A percentile compares a stretch with the other conserved stretches of the same genome.
phyloP scores from a whole-genome alignment of 2,113 vertebrate genomes.

The Syngnathoides biaculeatus region DNA sequence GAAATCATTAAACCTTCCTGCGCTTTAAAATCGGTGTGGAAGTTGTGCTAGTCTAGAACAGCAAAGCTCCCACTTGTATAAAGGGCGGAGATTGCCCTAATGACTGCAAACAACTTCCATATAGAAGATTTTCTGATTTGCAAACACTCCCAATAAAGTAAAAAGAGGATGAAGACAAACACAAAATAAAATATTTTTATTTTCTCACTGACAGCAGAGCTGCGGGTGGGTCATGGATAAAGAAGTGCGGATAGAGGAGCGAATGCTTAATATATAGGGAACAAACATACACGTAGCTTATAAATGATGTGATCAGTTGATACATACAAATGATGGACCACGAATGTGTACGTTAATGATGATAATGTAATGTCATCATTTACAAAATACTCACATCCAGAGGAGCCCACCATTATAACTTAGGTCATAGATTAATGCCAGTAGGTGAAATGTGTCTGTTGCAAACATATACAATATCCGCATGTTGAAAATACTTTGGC shows the following conservation, averaged over 20 bases:
- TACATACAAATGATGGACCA: constrained; percentile 22
- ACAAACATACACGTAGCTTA: constrained; percentile 17
- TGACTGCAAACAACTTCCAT: background rate
- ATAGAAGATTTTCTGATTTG: constrained; percentile 11
- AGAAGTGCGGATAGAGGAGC: background rate
- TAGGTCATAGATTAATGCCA: constrained; percentile 13
- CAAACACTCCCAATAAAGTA: background rate
- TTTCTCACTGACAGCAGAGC: constrained; percentile 17
- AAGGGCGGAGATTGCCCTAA: background rate
- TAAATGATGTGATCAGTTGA: constrained; percentile 40
- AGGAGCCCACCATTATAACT: constrained; percentile 17
- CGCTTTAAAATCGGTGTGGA: background rate
- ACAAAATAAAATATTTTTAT: constrained; percentile 18
- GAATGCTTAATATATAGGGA: constrained; percentile 20
- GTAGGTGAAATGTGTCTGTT: constrained; percentile 9
- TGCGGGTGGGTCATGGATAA: constrained; percentile 4
- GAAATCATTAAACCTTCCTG: constrained; percentile 1
- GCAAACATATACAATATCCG: background rate
- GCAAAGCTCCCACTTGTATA: background rate
- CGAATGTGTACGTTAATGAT: constrained; percentile 24
- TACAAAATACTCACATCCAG: constrained; percentile 14
- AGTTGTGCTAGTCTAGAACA: background rate
- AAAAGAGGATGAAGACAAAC: constrained; percentile 30
- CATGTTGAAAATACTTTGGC: background rate
- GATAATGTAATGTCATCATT: constrained; percentile 9